These are phyloP conservation scores for Aradophagus sp. DNA, from an alignment of 1,140 invertebrate species.

Conservation along the genomic window DNA sequence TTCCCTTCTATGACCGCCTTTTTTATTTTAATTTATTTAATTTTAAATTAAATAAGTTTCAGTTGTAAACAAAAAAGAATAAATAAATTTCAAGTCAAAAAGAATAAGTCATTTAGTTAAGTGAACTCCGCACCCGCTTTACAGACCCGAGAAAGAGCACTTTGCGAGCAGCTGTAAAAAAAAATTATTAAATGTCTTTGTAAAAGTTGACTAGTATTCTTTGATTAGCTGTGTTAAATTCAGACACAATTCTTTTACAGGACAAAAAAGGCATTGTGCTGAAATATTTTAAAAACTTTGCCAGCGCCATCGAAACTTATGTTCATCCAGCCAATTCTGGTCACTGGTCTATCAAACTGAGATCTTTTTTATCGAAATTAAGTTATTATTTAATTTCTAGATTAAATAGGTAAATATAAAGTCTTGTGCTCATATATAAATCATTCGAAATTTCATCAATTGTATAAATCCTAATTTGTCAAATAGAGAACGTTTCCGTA, in stretches of 20 bases:
- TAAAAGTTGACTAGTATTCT: background rate
- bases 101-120: background rate
- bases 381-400: conserved; percentile 77
- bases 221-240: no score
- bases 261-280: conserved; percentile 75
- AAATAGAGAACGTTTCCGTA: conserved; percentile 79
- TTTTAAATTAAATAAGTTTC: no score
- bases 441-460: background rate
- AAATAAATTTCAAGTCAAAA: no score
- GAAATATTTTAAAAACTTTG: conserved; percentile 85
- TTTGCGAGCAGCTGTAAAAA: no score
- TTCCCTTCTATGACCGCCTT: no score
- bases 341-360: conserved; percentile 81
- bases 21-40: no score
- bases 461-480: conserved; percentile 10
- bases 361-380: conserved; percentile 79
- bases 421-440: no score
- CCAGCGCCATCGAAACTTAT: conserved; percentile 90
- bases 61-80: no score
- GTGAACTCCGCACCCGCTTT: background rate
- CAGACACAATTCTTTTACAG: conserved; percentile 54
- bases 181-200: background rate
- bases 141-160: no score
- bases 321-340: conserved; percentile 92
- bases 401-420: conserved; percentile 74